Base-by-base conservation (phyloP, 2,888 invertebrate genomes). In the Dasysyrphus albostriatus region DNA sequence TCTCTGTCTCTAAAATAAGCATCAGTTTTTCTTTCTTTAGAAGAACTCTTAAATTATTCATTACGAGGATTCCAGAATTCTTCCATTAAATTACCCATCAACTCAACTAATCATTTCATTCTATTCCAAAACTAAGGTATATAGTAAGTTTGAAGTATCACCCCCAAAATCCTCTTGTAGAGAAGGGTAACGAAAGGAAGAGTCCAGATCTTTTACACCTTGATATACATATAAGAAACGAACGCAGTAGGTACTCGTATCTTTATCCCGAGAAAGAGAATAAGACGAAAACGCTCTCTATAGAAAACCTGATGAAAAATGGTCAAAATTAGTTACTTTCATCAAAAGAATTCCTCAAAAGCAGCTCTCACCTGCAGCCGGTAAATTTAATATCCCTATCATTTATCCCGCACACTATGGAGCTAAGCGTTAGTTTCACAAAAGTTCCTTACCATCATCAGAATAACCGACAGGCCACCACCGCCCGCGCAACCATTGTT, bases 311-410 rank as follows among this genome's bases (percentile, higher is more conserved):
- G 59, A 87, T 87, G 87, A 87, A 87, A 87, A 87, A 87, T 87
- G 83, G 83, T 79, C 78, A 82, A 87, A 87, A 87, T 87, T 87
- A 87, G 87, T 87, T 83, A 87, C 83, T 87, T 83, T 87, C 87
- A 83, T 87, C 87, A 87, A 83, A 87, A 75, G 87, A 75, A 87
- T 87, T 87, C 78, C 78, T 75, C 70, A 83, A 75, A 72, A 87
- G 75, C 59, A 83, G 87, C 83, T 82, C 78, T 87, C 87, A 87
- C 87, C 87, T 87, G 87, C 87, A 87, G 87, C 74, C 87, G 83
- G 78, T 83, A 79, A 87, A 72, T 78, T 78, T 87, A 87, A 83
- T 87, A 87, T 87, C 83, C 69, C 87, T 72, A 78, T 79, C 78
- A 87, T 87, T 83, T 87, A 83, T 87, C 72, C 75, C 24, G 61